Base-by-base conservation (phyloP, 2,888 invertebrate genomes). In the Drosophila dives region DNA sequence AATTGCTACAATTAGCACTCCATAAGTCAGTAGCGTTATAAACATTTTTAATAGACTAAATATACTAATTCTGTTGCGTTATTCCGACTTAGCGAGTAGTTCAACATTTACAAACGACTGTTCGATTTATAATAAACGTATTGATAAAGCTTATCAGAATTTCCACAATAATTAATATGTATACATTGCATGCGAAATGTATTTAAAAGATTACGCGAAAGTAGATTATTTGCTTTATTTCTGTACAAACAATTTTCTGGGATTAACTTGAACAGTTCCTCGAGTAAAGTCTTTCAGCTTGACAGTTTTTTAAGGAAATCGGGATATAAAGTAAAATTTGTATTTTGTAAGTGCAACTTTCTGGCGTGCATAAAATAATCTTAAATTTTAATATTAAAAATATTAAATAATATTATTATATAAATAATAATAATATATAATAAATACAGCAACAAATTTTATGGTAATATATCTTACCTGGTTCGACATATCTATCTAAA, bases 81-180 rank as follows among this genome's bases (percentile, higher is more conserved):
- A 15, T 32, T 12, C 15, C 15, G 12, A 38, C 12, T 15, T 1
- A 1, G 3, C 12, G 33, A 59, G 20, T 33, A 38, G 42, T 42
- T 59, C 71, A 61, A 65, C 32, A 40, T 32, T 6, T 34, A 12
- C 17, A n/a, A 4, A 7, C 50, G 65, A 61, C 50, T 38, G 20
- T 38, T 10, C 23, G 12, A 48, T 32, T 8, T 26, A 23, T 32
- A 48, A 48, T 45, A 15, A 50, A 40, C 11, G 11, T 7, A 7
- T 70, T 59, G 54, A 70, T 55, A 49, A 50, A 45, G 45, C 29
- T 17, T 23, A 60, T 67, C 36, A 56, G 1, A 36, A 3, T 65
- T 11, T 17, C 15, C 1, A 2, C 4, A 0, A 8, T 20, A 32
- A 32, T 33, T 20, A 15, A 36, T 7, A 7, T 8, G 15, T 7